Percentiles rank a stretch among this genome's conserved stretches.
phyloP scores from a whole-genome alignment of 53 echinoderm and acorn worm species.

The Mesocentrotus franciscanus region DNA sequence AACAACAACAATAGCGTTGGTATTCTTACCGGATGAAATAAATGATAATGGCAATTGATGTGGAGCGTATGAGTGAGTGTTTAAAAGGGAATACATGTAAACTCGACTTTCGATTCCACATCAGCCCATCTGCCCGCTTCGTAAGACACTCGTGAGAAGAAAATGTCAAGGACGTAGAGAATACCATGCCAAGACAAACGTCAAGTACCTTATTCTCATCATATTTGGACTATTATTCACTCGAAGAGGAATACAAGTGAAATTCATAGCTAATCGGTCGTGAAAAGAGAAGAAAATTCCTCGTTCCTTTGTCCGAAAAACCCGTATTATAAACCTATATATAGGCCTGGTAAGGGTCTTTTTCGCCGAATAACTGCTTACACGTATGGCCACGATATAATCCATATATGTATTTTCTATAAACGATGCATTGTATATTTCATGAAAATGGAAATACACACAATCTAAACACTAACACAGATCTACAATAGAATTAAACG shows the following conservation, averaged over 20 bases:
- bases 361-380: too few relatives aligned
- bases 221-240: conserved; percentile 7
- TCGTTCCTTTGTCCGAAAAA: background rate
- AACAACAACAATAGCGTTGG: background rate
- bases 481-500: too few relatives aligned
- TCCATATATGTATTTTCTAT: too few relatives aligned
- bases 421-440: background rate
- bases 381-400: too few relatives aligned
- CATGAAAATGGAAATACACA: background rate
- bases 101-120: background rate
- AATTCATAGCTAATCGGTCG: background rate
- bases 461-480: background rate
- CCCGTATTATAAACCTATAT: background rate
- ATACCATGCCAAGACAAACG: background rate
- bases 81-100: conserved; percentile 29
- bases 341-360: too few relatives aligned
- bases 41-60: background rate
- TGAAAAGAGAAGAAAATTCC: background rate
- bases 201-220: background rate
- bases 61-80: background rate
- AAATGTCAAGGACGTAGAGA: conserved; percentile 8
- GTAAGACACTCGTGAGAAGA: background rate
- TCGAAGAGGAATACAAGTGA: background rate
- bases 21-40: background rate
- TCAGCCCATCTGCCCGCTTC: background rate